Base-by-base conservation (phyloP, 2,113 vertebrate species). In the Aegotheles bennettii region DNA sequence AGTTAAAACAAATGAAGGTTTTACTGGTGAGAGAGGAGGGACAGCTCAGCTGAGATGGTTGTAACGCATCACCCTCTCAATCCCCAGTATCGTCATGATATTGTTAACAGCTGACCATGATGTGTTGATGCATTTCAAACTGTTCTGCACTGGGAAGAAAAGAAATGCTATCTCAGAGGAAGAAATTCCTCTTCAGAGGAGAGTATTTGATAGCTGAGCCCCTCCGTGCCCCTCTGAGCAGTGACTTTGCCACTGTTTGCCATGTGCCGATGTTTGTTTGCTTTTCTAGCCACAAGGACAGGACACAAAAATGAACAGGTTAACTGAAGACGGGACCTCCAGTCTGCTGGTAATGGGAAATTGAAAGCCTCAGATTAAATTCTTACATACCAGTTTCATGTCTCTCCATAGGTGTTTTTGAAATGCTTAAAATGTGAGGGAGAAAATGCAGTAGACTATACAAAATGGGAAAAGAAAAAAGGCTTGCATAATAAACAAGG, bases 161-260 rank as follows among this genome's bases (percentile, higher is more conserved):
- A 21, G 38, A 47, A 76, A 33, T 48, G 4, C 4, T 24, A 4
- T 47, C 13, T 38, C n/a, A n/a, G n/a, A n/a, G n/a, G n/a, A n/a
- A n/a, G n/a, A n/a, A n/a, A n/a, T 48, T 21, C 42, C 28, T 53
- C 11, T 68, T 74, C 42, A 50, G 42, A 59, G 35, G 16, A 42
- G 35, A 14, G 21, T 23, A 9, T 67, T 36, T 26, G 14, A 19
- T n/a, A 38, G 57, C 33, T 0, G 1, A 7, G 10, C n/a, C 16
- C 12, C 17, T 73, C 33, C 6, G 5, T n/a, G 8, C 28, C 19
- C 6, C 25, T 53, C 36, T 29, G 42, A 70, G 42, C 31, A 25
- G 36, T 9, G 16, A 16, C 36, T 12, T 29, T 26, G 57, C 24
- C n/a, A n/a, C n/a, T n/a, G n/a, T 24, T 17, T 38, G 51, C 18